Conservation (phyloP, 2,113 vertebrate species). For the Antechinus flavipes region DNA sequence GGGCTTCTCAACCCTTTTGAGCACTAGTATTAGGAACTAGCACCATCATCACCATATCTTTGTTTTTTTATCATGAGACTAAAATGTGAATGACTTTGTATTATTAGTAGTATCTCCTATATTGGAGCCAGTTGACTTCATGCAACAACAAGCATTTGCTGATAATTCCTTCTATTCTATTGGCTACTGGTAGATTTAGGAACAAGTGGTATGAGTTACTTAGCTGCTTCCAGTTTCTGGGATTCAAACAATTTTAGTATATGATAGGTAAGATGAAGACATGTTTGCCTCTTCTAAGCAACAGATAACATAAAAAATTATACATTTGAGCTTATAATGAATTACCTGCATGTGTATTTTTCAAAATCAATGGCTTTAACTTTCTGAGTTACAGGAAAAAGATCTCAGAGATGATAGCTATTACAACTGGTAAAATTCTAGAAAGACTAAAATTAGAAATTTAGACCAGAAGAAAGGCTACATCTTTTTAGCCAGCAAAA, state of each 20-base stretch:
- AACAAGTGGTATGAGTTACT: neutral
- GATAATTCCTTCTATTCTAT: neutral
- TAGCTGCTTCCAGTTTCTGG: neutral
- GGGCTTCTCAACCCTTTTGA: neutral
- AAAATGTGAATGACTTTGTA: neutral
- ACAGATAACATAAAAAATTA: neutral
- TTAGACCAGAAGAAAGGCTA: constrained; percentile 48
- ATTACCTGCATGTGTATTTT: neutral
- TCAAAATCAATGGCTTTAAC: neutral
- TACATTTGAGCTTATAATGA: neutral
- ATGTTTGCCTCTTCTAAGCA: constrained; percentile 13
- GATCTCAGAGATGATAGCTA: neutral
- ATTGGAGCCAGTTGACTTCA: neutral
- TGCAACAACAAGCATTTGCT: neutral
- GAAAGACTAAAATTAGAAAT: constrained; percentile 51
- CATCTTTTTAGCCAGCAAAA: constrained; percentile 44
- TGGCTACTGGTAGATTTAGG: neutral
- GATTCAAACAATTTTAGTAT: constrained; percentile 32
- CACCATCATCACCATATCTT: neutral
- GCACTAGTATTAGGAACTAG: neutral
- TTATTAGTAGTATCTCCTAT: neutral
- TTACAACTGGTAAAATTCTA: neutral
- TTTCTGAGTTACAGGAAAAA: constrained; percentile 18
- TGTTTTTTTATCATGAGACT: neutral
- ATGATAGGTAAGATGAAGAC: neutral